Evolutionary conservation across 1,140 invertebrate genomes (phyloP).

Genomic region (Ladona fulva): DNA sequence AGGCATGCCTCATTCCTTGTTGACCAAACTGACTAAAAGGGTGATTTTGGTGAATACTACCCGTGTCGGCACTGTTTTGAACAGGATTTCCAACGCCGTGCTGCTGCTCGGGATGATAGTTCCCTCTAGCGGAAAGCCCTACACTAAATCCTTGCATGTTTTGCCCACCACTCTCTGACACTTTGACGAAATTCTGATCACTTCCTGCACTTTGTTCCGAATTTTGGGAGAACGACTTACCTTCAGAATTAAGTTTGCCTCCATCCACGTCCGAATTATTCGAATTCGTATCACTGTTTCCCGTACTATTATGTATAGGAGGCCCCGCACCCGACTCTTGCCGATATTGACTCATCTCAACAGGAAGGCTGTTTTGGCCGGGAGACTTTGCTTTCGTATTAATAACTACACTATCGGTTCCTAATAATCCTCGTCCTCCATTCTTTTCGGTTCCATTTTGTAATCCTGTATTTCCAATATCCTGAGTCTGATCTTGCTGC

Average conservation of each 20-base stretch:
- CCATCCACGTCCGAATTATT: conserved; percentile 34
- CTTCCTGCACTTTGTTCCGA: conserved; percentile 30
- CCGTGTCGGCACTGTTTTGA: conserved; percentile 22
- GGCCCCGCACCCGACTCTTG: conserved; percentile 40
- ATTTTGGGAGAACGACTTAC: conserved; percentile 34
- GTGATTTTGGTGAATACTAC: conserved; percentile 22
- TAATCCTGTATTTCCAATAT: conserved; percentile 48
- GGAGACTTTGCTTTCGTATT: conserved; percentile 28
- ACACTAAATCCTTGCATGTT: conserved; percentile 28
- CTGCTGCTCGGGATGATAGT: conserved; percentile 24
- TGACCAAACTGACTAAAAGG: conserved; percentile 23
- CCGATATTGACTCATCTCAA: conserved; percentile 45
- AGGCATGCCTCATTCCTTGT: conserved; percentile 27
- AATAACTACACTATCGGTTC: conserved; percentile 33
- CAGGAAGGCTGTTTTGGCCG: conserved; percentile 22
- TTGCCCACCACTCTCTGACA: conserved; percentile 27
- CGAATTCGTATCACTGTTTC: conserved; percentile 28
- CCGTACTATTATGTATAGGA: conserved; percentile 33
- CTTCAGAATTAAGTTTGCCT: conserved; percentile 32
- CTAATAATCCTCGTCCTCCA: conserved; percentile 34
- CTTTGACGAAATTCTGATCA: conserved; percentile 28
- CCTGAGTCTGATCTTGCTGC: conserved; percentile 47
- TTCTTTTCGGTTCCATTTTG: conserved; percentile 45
- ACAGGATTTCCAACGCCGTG: conserved; percentile 18
- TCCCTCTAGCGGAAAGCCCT: conserved; percentile 24